Evolutionary conservation across 2,797 vertebrate species (phyloP).

Genomic region (Pterois miles): DNA sequence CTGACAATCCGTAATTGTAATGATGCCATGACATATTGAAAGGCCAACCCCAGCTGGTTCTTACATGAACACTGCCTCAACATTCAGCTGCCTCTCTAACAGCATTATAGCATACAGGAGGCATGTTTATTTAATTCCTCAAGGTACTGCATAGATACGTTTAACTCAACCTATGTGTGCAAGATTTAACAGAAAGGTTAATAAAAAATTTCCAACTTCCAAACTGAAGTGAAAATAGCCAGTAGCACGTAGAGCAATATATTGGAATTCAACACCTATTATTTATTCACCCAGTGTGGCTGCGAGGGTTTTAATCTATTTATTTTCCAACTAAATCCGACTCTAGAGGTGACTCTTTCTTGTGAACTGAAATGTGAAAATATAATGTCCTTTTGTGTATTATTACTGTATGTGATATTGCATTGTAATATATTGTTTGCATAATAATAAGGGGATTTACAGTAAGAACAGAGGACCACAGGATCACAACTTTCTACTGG

Average conservation of each 20-base stretch:
- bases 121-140: constrained; percentile 6
- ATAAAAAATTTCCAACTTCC: constrained; percentile 17
- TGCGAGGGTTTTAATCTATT: constrained; percentile 20
- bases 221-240: constrained; percentile 19
- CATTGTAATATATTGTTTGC: not conserved
- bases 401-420: not conserved
- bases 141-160: not conserved
- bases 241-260: not conserved
- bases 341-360: constrained; percentile 23
- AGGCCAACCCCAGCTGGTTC: constrained; percentile 6
- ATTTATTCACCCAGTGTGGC: constrained; percentile 23
- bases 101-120: not conserved
- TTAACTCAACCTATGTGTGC: not conserved
- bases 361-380: constrained; percentile 11
- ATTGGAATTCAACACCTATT: constrained; percentile 18
- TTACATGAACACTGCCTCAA: not conserved
- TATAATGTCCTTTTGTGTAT: constrained; percentile 2
- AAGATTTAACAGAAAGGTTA: constrained; percentile 13
- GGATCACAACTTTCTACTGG: constrained; percentile 2
- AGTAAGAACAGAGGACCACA: not conserved
- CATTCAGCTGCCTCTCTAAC: not conserved
- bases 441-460: constrained; percentile 32
- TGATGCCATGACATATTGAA: constrained; percentile 11
- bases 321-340: constrained; percentile 15
- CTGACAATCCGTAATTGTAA: constrained; percentile 17